Conservation (phyloP, 2,113 vertebrate genomes). For the Galbula dea region DNA sequence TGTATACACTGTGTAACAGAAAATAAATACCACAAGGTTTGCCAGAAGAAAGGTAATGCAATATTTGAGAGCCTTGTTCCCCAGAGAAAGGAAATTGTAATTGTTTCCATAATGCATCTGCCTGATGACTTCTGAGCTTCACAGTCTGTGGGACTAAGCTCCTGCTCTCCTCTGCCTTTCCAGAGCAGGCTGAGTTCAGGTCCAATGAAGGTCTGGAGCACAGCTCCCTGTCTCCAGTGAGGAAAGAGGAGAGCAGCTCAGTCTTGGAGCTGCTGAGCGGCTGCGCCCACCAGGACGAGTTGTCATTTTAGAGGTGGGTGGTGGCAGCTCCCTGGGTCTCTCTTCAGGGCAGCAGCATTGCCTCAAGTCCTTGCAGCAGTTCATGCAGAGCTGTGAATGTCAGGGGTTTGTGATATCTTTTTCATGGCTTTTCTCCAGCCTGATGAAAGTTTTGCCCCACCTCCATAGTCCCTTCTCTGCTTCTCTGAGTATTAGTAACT, state of each 20-base stretch:
- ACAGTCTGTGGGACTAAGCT: neutral
- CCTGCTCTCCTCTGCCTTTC: neutral
- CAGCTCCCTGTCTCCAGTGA: accelerated
- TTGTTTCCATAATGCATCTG: neutral
- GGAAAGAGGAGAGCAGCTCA: neutral
- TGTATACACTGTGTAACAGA: neutral
- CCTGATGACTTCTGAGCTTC: neutral
- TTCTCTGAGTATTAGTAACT: neutral
- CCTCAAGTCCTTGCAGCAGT: neutral
- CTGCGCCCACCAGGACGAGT: neutral
- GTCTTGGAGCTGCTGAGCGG: neutral
- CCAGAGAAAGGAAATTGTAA: neutral
- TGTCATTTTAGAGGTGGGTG: neutral
- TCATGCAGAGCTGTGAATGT: neutral
- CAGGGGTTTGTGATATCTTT: neutral
- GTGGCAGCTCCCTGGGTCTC: neutral
- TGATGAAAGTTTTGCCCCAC: neutral
- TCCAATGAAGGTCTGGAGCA: neutral
- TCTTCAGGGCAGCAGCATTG: neutral
- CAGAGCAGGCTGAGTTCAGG: neutral
- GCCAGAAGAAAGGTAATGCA: neutral
- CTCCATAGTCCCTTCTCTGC: neutral
- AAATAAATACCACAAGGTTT: conserved; percentile 11
- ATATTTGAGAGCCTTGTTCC: neutral
- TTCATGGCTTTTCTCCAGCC: neutral